Evolutionary conservation across 2,888 invertebrate genomes (phyloP).

Genomic region (Xestia sexstrigata): DNA sequence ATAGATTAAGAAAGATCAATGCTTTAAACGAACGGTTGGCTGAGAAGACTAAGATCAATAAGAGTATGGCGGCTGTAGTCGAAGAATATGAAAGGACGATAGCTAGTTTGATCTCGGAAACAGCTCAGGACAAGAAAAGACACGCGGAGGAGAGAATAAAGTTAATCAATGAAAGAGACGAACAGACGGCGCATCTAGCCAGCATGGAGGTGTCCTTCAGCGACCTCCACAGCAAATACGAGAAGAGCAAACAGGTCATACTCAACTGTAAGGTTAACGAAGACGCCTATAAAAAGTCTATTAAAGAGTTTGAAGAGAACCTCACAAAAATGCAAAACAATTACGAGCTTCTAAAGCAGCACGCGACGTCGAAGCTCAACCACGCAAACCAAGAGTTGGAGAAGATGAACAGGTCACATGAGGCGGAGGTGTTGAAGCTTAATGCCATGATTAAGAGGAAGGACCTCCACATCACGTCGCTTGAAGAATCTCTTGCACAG

Average conservation of each 20-base stretch:
- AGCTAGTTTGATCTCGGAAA: conserved; percentile 93
- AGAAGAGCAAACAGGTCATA: conserved; percentile 92
- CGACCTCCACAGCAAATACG: conserved; percentile 92
- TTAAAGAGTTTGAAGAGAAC: conserved; percentile 93
- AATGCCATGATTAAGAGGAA: conserved; percentile 96
- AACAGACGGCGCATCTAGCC: conserved; percentile 91
- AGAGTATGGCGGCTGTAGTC: conserved; percentile 92
- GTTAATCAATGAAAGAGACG: conserved; percentile 91
- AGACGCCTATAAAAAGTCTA: conserved; percentile 92
- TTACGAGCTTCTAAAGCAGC: conserved; percentile 96
- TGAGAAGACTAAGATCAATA: conserved; percentile 87
- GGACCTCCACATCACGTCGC: conserved; percentile 95
- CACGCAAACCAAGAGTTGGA: conserved; percentile 95
- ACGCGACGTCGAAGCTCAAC: conserved; percentile 96
- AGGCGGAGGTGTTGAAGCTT: conserved; percentile 95
- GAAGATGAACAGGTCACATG: conserved; percentile 93
- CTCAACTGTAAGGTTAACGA: conserved; percentile 91
- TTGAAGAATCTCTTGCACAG: conserved; percentile 95
- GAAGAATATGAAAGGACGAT: conserved; percentile 95
- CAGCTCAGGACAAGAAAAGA: conserved; percentile 92
- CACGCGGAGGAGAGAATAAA: conserved; percentile 88
- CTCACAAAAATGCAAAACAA: conserved; percentile 94
- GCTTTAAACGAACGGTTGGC: conserved; percentile 81
- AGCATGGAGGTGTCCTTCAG: conserved; percentile 92
- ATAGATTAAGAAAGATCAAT: conserved; percentile 81